phyloP scores from a whole-genome alignment of 1,140 invertebrate species.

The Monomorium pharaonis region DNA sequence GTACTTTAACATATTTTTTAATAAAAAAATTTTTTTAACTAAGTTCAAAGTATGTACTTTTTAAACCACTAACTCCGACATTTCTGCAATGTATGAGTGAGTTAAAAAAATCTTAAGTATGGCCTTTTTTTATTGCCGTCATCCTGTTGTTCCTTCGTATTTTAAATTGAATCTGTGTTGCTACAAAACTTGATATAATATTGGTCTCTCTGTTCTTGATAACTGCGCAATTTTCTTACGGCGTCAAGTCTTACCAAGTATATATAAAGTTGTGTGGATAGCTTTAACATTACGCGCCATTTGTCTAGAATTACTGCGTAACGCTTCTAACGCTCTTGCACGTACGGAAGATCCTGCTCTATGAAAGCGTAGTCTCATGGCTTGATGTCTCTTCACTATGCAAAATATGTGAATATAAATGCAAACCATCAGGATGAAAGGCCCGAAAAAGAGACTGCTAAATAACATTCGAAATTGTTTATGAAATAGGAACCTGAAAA shows the following conservation, averaged over 20 bases:
- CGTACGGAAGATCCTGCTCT: constrained; percentile 47
- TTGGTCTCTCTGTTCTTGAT: not conserved
- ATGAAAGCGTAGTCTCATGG: constrained; percentile 81
- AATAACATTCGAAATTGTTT: constrained; percentile 84
- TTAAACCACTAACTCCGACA: too few species aligned
- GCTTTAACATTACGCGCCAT: constrained; percentile 88
- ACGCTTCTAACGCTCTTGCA: not conserved
- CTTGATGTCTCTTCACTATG: constrained; percentile 86
- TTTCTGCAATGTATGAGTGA: too few species aligned
- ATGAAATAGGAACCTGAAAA: constrained; percentile 2
- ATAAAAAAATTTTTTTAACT: too few species aligned
- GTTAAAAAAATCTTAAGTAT: too few species aligned
- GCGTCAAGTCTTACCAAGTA: constrained; percentile 83
- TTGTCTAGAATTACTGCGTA: constrained; percentile 64
- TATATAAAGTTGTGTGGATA: constrained; percentile 88
- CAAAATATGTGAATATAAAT: constrained; percentile 88
- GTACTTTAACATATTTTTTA: too few species aligned
- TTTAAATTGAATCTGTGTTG: not conserved
- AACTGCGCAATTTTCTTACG: not conserved
- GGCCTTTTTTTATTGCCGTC: too few species aligned
- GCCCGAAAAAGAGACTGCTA: constrained; percentile 83
- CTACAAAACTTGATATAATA: not conserved
- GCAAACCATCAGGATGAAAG: constrained; percentile 86
- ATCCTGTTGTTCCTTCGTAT: too few species aligned
- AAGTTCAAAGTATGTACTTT: too few species aligned